Evolutionary conservation across 2,797 vertebrate genomes (phyloP).

Genomic region (Crax fasciolata): DNA sequence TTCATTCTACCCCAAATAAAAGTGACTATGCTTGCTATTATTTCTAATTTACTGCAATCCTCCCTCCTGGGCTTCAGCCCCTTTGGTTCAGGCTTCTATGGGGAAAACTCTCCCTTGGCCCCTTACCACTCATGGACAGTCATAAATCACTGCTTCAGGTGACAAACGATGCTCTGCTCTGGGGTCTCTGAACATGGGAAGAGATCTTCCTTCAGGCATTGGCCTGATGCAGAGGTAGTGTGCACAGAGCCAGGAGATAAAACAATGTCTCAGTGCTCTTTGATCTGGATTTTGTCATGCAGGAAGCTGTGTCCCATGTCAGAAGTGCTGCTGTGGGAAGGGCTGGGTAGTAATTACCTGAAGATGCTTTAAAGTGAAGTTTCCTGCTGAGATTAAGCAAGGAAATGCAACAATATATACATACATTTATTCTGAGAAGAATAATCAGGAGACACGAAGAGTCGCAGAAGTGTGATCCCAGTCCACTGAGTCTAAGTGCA

Average conservation of each 20-base stretch:
- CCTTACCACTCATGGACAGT: neutral
- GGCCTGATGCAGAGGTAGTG: neutral
- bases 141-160: neutral
- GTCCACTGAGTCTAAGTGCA: neutral
- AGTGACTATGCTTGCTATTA: neutral
- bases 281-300: constrained; percentile 4
- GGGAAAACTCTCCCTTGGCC: neutral
- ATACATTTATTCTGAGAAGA: constrained; percentile 36
- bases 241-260: neutral
- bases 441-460: neutral
- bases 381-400: constrained; percentile 66
- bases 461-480: constrained; percentile 11
- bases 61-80: neutral
- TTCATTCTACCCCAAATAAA: neutral
- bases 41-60: neutral
- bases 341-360: constrained; percentile 65
- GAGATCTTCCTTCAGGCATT: neutral
- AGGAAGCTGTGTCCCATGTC: neutral
- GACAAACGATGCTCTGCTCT: neutral
- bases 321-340: constrained; percentile 28
- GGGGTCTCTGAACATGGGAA: fast-evolving
- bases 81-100: neutral
- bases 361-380: constrained; percentile 62
- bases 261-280: neutral
- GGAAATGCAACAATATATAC: constrained; percentile 51